A percentile compares a stretch with the other conserved stretches of the same genome.
phyloP scores from a whole-genome alignment of 2,888 invertebrate species.

The Phengaris arion region DNA sequence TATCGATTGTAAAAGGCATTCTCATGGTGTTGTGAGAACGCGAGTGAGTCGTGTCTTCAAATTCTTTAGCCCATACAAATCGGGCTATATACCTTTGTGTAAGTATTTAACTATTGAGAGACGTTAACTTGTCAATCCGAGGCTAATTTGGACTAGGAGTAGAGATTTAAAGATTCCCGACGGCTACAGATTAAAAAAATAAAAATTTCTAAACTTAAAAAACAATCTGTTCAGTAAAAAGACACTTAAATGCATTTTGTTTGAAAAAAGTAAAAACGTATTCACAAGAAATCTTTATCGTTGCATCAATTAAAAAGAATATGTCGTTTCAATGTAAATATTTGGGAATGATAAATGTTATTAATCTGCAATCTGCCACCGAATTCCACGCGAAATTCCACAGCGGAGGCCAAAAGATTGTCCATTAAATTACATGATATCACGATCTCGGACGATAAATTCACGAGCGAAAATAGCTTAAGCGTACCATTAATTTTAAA shows the following conservation, averaged over 20 bases:
- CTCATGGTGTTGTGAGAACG: conserved; percentile 75
- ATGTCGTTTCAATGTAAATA: conserved; percentile 60
- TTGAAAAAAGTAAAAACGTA: conserved; percentile 35
- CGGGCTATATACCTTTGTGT: conserved; percentile 54
- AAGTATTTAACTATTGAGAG: conserved; percentile 48
- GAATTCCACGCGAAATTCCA: conserved; percentile 59
- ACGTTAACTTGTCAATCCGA: conserved; percentile 45
- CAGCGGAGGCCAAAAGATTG: conserved; percentile 56
- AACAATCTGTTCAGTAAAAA: background rate
- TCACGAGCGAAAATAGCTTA: conserved; percentile 29
- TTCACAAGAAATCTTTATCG: conserved; percentile 58
- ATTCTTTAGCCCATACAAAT: conserved; percentile 64
- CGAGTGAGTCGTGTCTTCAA: conserved; percentile 61
- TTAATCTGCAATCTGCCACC: conserved; percentile 75
- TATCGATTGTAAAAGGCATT: conserved; percentile 78
- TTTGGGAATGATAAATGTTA: conserved; percentile 62
- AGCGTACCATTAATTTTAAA: conserved; percentile 35
- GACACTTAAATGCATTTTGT: conserved; percentile 17
- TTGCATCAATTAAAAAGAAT: conserved; percentile 56
- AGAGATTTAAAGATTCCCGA: conserved; percentile 48
- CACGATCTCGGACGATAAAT: conserved; percentile 35
- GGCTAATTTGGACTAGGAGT: conserved; percentile 50
- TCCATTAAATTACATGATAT: conserved; percentile 55
- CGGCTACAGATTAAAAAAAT: conserved; percentile 33
- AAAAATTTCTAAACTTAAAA: conserved; percentile 11